Conservation (phyloP, 2,888 invertebrate species). For the Synanthedon formicaeformis region DNA sequence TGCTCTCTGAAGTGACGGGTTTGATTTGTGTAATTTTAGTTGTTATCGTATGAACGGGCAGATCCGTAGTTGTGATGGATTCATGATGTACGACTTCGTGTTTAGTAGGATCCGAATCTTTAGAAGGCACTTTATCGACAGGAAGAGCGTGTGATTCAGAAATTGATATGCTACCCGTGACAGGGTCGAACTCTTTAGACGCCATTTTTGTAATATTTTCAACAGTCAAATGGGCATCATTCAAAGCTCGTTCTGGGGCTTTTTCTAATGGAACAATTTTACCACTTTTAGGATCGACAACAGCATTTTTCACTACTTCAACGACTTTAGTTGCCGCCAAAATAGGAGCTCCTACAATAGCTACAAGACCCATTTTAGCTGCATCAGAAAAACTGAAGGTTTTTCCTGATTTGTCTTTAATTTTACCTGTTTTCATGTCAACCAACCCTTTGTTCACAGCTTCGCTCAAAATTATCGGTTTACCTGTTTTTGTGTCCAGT, state of each 20-base stretch:
- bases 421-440: conserved; percentile 76
- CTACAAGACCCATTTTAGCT: conserved; percentile 79
- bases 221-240: conserved; percentile 57
- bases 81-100: conserved; percentile 7
- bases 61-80: conserved; percentile 13
- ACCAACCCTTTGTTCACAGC: conserved; percentile 83
- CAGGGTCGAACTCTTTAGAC: conserved; percentile 4
- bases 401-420: conserved; percentile 75
- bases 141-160: conserved; percentile 13
- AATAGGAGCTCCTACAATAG: conserved; percentile 80
- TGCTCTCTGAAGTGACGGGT: conserved; percentile 23
- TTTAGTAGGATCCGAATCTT: conserved; percentile 29
- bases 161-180: conserved; percentile 4
- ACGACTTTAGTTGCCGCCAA: conserved; percentile 76
- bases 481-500: conserved; percentile 76
- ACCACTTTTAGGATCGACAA: conserved; percentile 79
- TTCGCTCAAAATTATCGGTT: conserved; percentile 77
- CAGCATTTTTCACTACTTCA: conserved; percentile 70
- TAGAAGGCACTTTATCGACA: conserved; percentile 8
- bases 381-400: conserved; percentile 80
- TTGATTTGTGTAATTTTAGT: conserved; percentile 22
- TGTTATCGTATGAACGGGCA: conserved; percentile 15
- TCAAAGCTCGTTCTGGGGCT: conserved; percentile 77
- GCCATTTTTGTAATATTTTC: conserved; percentile 31
- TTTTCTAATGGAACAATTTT: conserved; percentile 78